Evolutionary conservation across 2,113 vertebrate genomes (phyloP).

Genomic region (Gracilinanus agilis): DNA sequence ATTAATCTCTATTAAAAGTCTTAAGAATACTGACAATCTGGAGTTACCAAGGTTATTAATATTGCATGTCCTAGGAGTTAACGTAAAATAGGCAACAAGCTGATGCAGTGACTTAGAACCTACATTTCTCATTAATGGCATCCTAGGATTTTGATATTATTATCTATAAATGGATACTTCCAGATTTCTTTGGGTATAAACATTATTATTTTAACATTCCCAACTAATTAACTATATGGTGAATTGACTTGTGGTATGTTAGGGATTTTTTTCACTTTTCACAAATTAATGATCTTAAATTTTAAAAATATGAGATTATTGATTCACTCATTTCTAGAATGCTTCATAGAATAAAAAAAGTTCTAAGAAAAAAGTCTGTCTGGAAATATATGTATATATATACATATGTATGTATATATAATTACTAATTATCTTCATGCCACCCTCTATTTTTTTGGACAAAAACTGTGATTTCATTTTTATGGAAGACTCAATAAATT

Average conservation of each 20-base stretch:
- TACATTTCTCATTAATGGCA: background rate
- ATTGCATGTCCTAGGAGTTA: slow-evolving; percentile 26
- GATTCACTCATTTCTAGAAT: slow-evolving; percentile 32
- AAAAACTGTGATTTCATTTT: background rate
- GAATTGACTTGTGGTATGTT: slow-evolving; percentile 29
- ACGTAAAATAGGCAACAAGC: slow-evolving; percentile 32
- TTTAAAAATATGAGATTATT: slow-evolving; percentile 37
- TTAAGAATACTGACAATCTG: slow-evolving; percentile 53
- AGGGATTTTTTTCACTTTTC: background rate
- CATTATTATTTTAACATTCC: slow-evolving; percentile 47
- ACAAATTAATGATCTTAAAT: slow-evolving; percentile 63
- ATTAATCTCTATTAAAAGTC: slow-evolving; percentile 59
- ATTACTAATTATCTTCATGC: background rate
- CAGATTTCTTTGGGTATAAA: slow-evolving; percentile 36
- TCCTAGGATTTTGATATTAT: slow-evolving; percentile 37
- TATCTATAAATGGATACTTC: slow-evolving; percentile 50
- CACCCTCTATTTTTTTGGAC: background rate
- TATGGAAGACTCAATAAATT: background rate
- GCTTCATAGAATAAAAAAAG: slow-evolving; percentile 18
- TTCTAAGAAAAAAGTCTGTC: background rate
- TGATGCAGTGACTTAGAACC: slow-evolving; percentile 24
- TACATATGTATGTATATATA: background rate
- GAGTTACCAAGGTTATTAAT: slow-evolving; percentile 52
- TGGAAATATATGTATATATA: background rate
- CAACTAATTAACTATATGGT: slow-evolving; percentile 44